Evolutionary conservation across 2,113 vertebrate species (phyloP).

Genomic region (Tyrannus savana): DNA sequence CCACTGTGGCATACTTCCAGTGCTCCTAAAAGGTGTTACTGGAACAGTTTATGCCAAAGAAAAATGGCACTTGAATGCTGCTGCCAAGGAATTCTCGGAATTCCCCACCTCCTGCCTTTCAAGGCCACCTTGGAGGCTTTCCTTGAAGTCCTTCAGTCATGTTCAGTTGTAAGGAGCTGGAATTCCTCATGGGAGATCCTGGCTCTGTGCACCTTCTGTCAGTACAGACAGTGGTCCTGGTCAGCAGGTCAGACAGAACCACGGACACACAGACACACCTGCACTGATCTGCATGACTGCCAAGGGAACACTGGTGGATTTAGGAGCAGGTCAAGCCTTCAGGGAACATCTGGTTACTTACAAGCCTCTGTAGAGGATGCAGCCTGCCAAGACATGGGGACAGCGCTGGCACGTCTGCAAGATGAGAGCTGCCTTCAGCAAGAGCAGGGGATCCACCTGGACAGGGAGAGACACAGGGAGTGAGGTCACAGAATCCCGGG

Average conservation of each 20-base stretch:
- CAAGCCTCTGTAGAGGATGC: slow-evolving; percentile 88
- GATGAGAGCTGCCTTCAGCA: slow-evolving; percentile 94
- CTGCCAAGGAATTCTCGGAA: background rate
- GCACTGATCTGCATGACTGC: background rate
- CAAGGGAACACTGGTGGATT: background rate
- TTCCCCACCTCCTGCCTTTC: background rate
- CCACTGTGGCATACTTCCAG: background rate
- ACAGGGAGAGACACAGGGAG: background rate
- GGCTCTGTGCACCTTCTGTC: background rate
- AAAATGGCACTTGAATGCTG: background rate
- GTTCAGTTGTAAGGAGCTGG: background rate
- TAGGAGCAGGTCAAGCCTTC: background rate
- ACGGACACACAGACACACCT: background rate
- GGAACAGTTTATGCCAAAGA: background rate
- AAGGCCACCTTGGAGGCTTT: background rate
- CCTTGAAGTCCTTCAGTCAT: background rate
- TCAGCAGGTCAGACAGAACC: background rate
- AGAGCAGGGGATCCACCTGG: slow-evolving; percentile 91
- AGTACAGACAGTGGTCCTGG: background rate
- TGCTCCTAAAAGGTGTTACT: background rate
- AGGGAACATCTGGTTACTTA: slow-evolving; percentile 27
- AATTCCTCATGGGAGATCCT: background rate
- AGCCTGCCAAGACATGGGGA: slow-evolving; percentile 85
- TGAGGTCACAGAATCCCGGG: background rate
- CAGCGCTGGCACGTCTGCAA: slow-evolving; percentile 91